Evolutionary conservation across 1,140 invertebrate genomes (phyloP), one percentile per base, ranked within the genome.

Genomic region (Agrypnia vestita): DNA sequence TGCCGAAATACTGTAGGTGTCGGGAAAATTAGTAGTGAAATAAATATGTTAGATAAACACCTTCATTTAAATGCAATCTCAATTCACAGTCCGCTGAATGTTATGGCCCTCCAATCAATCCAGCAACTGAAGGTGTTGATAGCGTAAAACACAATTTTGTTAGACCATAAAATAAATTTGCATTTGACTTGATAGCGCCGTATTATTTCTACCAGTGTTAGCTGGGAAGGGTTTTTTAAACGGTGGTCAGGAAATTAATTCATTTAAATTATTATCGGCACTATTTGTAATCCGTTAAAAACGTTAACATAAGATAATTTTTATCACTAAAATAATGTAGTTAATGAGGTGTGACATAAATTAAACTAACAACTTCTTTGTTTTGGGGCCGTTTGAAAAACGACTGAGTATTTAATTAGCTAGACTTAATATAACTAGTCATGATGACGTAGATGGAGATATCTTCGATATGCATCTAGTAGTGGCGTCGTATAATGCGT

Each of bases 91-190:
- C 61, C 10, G 61, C 8, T 43, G 61, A n/a, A 25, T 64, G 35
- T 64, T 25, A 43, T 64, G 59, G 19, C 61, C 61, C 61, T 44
- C 61, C 61, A 35, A 64, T 64, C 61, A 64, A 64, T 64, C 61
- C 13, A 59, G 55, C 25, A 6, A 35, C 25, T 19, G 55, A 35
- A 13, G 61, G 61, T 3, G 61, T 25, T 25, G 61, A 64, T 64
- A 64, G 61, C n/a, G 12, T 15, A 56, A 17, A 59, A 59, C 55
- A 59, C 21, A 19, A 59, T 59, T 59, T 59, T 56, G 19, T 56
- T 56, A 59, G 55, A 59, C 55, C 17, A 21, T 59, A 19, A 59
- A 59, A 59, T 59, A 59, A 59, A 59, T 59, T 59, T 59, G 55
- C 55, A 59, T 59, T 53, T 56, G 11, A 21, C 21, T 59, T 59